Base-by-base conservation (phyloP, 2,113 vertebrate species). In the Xiphophorus couchianus region DNA sequence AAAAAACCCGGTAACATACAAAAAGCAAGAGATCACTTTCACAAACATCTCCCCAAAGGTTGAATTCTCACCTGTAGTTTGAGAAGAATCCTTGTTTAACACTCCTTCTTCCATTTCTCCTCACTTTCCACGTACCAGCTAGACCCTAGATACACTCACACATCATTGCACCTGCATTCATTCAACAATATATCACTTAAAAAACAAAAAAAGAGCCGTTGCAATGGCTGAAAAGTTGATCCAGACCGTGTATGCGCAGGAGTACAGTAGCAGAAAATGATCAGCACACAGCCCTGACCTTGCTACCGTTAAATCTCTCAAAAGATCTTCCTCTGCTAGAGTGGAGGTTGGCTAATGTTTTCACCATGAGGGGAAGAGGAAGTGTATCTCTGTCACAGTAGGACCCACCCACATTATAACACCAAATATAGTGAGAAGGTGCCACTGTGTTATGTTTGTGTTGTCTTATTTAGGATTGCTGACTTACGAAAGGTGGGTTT, bases 291-390 rank as follows among this genome's bases (percentile, higher is more conserved):
- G 80, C 79, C 42, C 76, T 72, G 70, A 67, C 73, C 54, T 29
- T 22, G 54, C 78, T 76, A 64, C 76, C 22, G 60, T 77, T 76
- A 62, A 73, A 51, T 69, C 83, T 85, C 71, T 77, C 17, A 80
- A 83, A 81, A 68, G 76, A 67, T 86, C 89, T 90, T 85, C 86
- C 86, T 89, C 85, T 85, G 69, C 73, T 64, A 75, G 75, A 80
- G 51, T 58, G 73, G 78, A 88, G 90, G 89, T 90, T 92, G 90
- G 86, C 88, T 82, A 91, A 73, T 69, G 74, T 71, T 88, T 91
- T 90, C 74, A 88, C 77, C 88, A 92, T 69, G 48, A 68, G 70
- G 60, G 77, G 83, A 92, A 92, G 93, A 94, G 94, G 94, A 95
- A 94, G 94, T 93, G 86, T 84, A 28, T 81, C 74, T 88, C 66